phyloP scores from a whole-genome alignment of 2,113 vertebrate species.

The Symphodus melops region DNA sequence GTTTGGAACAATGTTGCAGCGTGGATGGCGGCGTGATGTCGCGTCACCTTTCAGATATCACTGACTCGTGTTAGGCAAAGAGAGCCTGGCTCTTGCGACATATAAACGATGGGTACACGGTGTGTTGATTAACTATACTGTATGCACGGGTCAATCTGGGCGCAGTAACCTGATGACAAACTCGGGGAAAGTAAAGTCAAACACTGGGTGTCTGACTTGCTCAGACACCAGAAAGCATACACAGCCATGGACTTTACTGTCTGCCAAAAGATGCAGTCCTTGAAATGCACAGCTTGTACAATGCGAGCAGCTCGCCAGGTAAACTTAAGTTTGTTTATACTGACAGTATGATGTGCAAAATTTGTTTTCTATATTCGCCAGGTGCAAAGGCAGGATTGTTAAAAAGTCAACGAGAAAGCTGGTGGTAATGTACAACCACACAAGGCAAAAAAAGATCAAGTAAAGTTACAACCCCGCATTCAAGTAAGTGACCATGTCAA shows the following conservation, averaged over 20 bases:
- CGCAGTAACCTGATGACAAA: conserved; percentile 34
- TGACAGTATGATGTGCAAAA: not conserved
- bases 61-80: not conserved
- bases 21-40: conserved; percentile 39
- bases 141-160: conserved; percentile 15
- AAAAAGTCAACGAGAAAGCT: conserved; percentile 5
- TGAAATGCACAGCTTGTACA: conserved; percentile 18
- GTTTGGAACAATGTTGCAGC: conserved; percentile 40
- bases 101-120: not conserved
- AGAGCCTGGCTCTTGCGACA: not conserved
- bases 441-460: not conserved
- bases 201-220: conserved; percentile 16
- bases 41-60: conserved; percentile 36
- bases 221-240: conserved; percentile 17
- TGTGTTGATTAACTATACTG: not conserved
- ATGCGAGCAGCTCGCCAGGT: conserved; percentile 27
- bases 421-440: conserved; percentile 17
- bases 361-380: not conserved
- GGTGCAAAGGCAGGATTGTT: conserved; percentile 11
- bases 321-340: conserved; percentile 68
- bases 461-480: conserved; percentile 22
- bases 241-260: not conserved
- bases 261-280: conserved; percentile 23
- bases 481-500: conserved; percentile 32
- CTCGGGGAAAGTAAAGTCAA: conserved; percentile 37